Percentiles rank a stretch among this genome's conserved stretches.
These are phyloP conservation scores for Beroe forskalii DNA, from an alignment of 37 sponge, comb jelly and placozoan genomes.

Conservation along the genomic window DNA sequence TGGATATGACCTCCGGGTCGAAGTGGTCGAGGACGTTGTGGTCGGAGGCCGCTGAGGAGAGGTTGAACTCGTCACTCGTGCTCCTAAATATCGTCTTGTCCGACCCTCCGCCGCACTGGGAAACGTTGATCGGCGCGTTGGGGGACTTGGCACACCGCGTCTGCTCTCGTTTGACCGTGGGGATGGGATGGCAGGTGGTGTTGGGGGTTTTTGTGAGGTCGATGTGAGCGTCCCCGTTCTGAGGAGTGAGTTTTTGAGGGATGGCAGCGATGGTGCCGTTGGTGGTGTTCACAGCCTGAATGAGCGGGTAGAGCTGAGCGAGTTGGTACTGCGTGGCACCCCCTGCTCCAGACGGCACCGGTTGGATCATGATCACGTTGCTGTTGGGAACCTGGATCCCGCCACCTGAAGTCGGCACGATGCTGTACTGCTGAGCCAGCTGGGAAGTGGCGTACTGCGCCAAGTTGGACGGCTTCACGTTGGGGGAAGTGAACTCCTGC, in stretches of 20 bases:
- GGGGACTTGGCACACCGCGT: slow-evolving; percentile 16
- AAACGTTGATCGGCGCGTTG: slow-evolving; percentile 3
- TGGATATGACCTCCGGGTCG: slow-evolving; percentile 63
- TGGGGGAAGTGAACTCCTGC: slow-evolving; percentile 40
- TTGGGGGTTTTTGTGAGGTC: slow-evolving; percentile 43
- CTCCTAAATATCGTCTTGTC: slow-evolving; percentile 26
- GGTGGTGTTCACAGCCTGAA: slow-evolving; percentile 35
- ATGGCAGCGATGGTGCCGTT: slow-evolving; percentile 51
- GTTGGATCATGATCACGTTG: slow-evolving; percentile 63
- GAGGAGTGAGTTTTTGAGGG: slow-evolving; percentile 44
- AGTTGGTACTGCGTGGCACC: slow-evolving; percentile 41
- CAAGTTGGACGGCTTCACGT: slow-evolving; percentile 28
- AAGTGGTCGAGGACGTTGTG: slow-evolving; percentile 57
- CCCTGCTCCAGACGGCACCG: not conserved
- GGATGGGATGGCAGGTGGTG: slow-evolving; percentile 15
- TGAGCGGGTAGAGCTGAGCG: slow-evolving; percentile 53
- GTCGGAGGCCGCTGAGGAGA: slow-evolving; percentile 26
- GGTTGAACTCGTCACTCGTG: not conserved
- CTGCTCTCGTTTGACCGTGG: slow-evolving; percentile 59
- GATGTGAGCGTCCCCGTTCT: slow-evolving; percentile 10
- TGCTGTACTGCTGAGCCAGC: slow-evolving; percentile 47
- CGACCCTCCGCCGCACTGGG: slow-evolving; percentile 8
- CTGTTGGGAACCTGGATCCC: slow-evolving; percentile 45
- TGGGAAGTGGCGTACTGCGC: slow-evolving; percentile 49
- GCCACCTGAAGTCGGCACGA: slow-evolving; percentile 12